Conservation (phyloP, 2,888 invertebrate genomes). For the Drosophila picticornis region DNA sequence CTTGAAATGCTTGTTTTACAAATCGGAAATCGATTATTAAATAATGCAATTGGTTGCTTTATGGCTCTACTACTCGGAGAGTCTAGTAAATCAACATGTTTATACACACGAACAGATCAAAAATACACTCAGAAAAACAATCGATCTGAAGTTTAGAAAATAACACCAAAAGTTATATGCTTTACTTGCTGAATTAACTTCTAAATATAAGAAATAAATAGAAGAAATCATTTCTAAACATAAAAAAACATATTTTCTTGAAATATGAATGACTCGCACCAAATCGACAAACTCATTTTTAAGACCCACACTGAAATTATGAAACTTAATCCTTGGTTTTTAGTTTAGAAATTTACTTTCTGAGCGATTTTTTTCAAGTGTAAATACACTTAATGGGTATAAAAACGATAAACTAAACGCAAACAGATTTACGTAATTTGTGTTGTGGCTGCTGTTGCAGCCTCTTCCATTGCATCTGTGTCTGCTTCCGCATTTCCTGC, state of each 20-base stretch:
- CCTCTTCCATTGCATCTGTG: constrained; percentile 30
- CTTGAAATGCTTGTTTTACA: background rate
- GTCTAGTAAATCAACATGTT: background rate
- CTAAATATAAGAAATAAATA: background rate
- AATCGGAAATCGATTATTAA: background rate
- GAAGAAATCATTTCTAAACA: too few species aligned
- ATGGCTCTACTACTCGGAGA: background rate
- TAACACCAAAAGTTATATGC: background rate
- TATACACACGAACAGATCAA: background rate
- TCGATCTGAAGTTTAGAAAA: too few species aligned
- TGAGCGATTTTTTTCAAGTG: background rate
- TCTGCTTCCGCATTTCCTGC: constrained; percentile 55
- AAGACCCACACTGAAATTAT: background rate
- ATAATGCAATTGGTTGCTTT: background rate
- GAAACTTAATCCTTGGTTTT: background rate
- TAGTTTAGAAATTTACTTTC: background rate
- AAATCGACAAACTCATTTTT: background rate
- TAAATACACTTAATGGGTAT: background rate
- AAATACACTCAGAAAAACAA: background rate
- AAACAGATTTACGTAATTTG: constrained; percentile 54
- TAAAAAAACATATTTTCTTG: background rate
- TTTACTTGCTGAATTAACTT: background rate
- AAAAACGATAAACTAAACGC: constrained; percentile 9
- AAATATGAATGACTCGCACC: background rate
- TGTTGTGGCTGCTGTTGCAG: constrained; percentile 46